phyloP scores from a whole-genome alignment of 37 sponge, comb jelly and placozoan species.

The Petrosia ficiformis region DNA sequence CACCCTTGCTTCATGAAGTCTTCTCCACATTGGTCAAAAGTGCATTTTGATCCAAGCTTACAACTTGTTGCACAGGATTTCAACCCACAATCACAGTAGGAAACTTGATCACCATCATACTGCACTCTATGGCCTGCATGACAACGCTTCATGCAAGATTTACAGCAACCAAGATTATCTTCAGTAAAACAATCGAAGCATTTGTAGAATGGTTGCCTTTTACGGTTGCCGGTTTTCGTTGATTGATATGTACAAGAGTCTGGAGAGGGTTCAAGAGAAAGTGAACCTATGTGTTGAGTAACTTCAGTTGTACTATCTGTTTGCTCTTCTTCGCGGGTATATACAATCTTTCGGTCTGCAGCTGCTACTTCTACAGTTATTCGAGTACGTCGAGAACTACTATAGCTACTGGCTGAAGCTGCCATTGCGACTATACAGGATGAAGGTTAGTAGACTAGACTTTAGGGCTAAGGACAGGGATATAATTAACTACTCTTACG shows the following conservation, averaged over 20 bases:
- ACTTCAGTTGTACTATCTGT: too few species aligned
- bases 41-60: slow-evolving; percentile 7
- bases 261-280: too few species aligned
- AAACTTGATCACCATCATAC: background rate
- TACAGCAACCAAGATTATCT: background rate
- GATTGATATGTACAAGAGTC: background rate
- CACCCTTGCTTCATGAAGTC: background rate
- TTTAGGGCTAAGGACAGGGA: too few species aligned
- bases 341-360: too few species aligned
- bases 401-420: too few species aligned
- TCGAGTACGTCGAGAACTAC: too few species aligned
- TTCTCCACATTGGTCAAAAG: background rate
- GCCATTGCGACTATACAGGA: too few species aligned
- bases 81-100: slow-evolving; percentile 23
- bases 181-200: slow-evolving; percentile 9
- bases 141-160: background rate
- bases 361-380: too few species aligned
- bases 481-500: too few species aligned
- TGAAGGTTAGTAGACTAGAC: too few species aligned
- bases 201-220: slow-evolving; percentile 1
- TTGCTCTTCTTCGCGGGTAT: too few species aligned
- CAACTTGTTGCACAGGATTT: slow-evolving; percentile 1
- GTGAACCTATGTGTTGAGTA: too few species aligned
- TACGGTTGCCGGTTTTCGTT: background rate
- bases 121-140: background rate